Conservation (phyloP, 2,888 invertebrate genomes). For the Stegophylla sp. region DNA sequence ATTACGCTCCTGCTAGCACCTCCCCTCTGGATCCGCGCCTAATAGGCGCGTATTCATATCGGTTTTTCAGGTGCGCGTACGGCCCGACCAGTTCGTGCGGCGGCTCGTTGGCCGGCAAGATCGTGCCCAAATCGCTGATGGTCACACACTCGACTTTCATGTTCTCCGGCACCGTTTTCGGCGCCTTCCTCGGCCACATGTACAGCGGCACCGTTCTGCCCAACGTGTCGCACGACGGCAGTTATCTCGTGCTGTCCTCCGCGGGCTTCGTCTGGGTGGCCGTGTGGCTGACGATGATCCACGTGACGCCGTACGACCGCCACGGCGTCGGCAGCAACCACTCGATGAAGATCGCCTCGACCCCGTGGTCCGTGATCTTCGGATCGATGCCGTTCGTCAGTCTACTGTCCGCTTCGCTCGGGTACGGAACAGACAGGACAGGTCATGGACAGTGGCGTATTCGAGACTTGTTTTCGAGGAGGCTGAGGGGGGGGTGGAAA, state of each 20-base stretch:
- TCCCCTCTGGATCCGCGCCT: background rate
- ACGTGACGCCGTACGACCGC: background rate
- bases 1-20: too few relatives aligned
- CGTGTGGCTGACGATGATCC: slow-evolving; percentile 12
- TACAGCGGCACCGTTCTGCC: slow-evolving; percentile 12
- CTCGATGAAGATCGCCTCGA: background rate
- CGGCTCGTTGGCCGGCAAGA: slow-evolving; percentile 17
- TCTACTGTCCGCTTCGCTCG: slow-evolving; percentile 11
- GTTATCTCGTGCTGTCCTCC: background rate
- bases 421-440: slow-evolving; percentile 6
- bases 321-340: background rate
- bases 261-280: slow-evolving; percentile 14
- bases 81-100: slow-evolving; percentile 31
- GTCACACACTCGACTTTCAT: slow-evolving; percentile 9
- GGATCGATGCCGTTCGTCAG: background rate
- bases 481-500: too few relatives aligned
- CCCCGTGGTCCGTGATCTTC: slow-evolving; percentile 15
- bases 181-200: background rate
- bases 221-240: background rate
- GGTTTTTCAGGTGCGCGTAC: slow-evolving; percentile 33
- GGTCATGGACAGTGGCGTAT: too few relatives aligned
- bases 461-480: too few relatives aligned
- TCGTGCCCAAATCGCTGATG: background rate
- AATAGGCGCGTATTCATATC: too few relatives aligned
- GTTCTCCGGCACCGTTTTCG: slow-evolving; percentile 33